Conservation (phyloP, 2,797 vertebrate genomes). For the Sebastes paucispinis region DNA sequence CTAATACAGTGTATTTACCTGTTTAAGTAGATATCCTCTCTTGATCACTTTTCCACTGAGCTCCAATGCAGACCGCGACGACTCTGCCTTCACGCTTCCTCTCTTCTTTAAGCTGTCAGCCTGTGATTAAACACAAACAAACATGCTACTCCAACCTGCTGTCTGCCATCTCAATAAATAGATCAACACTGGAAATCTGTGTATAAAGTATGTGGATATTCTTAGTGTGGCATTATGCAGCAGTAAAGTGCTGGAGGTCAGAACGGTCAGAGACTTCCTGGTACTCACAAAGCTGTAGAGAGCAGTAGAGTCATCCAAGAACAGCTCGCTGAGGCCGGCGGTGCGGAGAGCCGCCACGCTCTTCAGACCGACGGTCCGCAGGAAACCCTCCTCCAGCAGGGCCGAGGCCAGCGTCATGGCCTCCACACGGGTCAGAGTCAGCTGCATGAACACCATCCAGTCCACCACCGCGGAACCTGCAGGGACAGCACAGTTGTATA, state of each 20-base stretch:
- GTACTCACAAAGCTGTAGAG: slow-evolving; percentile 89
- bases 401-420: slow-evolving; percentile 89
- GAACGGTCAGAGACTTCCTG: not conserved
- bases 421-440: slow-evolving; percentile 86
- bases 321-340: slow-evolving; percentile 85
- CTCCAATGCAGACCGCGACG: slow-evolving; percentile 85
- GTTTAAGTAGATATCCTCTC: slow-evolving; percentile 93
- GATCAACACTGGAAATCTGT: not conserved
- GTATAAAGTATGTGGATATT: not conserved
- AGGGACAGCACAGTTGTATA: not conserved
- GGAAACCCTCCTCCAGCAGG: slow-evolving; percentile 90
- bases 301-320: slow-evolving; percentile 91
- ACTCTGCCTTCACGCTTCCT: slow-evolving; percentile 84
- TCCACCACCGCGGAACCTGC: slow-evolving; percentile 92
- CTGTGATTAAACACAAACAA: slow-evolving; percentile 68
- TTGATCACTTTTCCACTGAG: slow-evolving; percentile 90
- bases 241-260: not conserved
- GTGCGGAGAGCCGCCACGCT: slow-evolving; percentile 85
- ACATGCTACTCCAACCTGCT: not conserved
- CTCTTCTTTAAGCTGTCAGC: slow-evolving; percentile 86
- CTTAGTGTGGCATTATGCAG: not conserved
- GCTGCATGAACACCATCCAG: slow-evolving; percentile 91
- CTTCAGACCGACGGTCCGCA: slow-evolving; percentile 85
- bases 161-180: not conserved
- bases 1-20: slow-evolving; percentile 78